phyloP scores from a whole-genome alignment of 2,113 vertebrate genomes.

The Lates calcarifer region DNA sequence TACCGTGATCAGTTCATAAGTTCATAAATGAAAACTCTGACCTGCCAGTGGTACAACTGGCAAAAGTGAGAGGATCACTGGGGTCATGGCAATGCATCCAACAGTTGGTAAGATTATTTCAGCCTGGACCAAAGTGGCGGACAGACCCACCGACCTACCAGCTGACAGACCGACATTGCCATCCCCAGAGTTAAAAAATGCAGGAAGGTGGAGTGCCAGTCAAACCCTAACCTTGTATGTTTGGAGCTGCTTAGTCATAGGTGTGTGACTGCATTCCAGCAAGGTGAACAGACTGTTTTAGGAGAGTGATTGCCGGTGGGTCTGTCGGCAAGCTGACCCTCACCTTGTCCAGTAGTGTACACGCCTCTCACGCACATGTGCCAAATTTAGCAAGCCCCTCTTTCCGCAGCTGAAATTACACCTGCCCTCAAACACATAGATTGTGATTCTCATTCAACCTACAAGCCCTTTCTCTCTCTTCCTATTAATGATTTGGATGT shows the following conservation, averaged over 20 bases:
- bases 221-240: slow-evolving; percentile 24
- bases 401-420: slow-evolving; percentile 44
- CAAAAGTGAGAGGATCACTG: background rate
- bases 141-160: background rate
- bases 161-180: background rate
- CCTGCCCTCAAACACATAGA: slow-evolving; percentile 38
- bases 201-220: slow-evolving; percentile 17
- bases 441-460: slow-evolving; percentile 26
- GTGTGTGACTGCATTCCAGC: slow-evolving; percentile 29
- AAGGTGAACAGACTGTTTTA: slow-evolving; percentile 51
- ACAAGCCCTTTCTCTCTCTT: background rate
- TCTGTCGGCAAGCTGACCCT: slow-evolving; percentile 39
- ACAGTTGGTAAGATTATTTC: background rate
- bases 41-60: background rate
- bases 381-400: slow-evolving; percentile 63
- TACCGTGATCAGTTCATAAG: too few species aligned
- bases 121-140: background rate
- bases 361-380: slow-evolving; percentile 22
- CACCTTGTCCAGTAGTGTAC: slow-evolving; percentile 40
- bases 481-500: slow-evolving; percentile 31
- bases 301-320: slow-evolving; percentile 49
- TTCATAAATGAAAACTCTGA: background rate
- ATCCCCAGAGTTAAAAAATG: background rate
- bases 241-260: slow-evolving; percentile 50
- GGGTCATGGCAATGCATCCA: background rate